phyloP scores from a whole-genome alignment of 2,113 vertebrate species.

The Mola mola region DNA sequence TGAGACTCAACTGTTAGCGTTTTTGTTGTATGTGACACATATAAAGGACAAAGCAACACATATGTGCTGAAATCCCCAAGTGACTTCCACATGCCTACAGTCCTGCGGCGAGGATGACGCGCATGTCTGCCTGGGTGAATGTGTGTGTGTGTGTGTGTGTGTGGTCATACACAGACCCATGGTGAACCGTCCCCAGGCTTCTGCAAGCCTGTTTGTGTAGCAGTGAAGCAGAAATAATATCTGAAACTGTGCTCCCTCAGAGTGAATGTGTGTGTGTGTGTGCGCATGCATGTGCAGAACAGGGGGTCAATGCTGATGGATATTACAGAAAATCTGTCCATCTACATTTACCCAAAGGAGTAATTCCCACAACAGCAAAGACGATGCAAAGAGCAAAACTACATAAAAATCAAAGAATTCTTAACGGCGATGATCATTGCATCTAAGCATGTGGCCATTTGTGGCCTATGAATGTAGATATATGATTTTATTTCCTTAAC shows the following conservation, averaged over 20 bases:
- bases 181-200: constrained; percentile 62
- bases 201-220: constrained; percentile 73
- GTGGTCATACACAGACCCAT: constrained; percentile 16
- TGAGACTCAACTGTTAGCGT: constrained; percentile 24
- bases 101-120: constrained; percentile 42
- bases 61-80: constrained; percentile 60
- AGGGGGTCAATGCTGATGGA: constrained; percentile 65
- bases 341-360: constrained; percentile 52
- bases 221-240: constrained; percentile 73
- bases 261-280: constrained; percentile 44
- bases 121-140: constrained; percentile 33
- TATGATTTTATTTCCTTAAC: too few species aligned
- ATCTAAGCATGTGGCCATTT: not conserved
- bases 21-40: constrained; percentile 37
- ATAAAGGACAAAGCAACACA: constrained; percentile 61
- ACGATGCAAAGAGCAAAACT: constrained; percentile 9
- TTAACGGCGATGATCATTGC: not conserved
- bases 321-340: constrained; percentile 55
- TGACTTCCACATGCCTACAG: constrained; percentile 55
- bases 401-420: too few species aligned
- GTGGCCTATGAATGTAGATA: too few species aligned
- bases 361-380: constrained; percentile 2
- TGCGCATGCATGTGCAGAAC: constrained; percentile 30
- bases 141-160: constrained; percentile 19
- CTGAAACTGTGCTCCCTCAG: constrained; percentile 73